Percentiles rank a stretch among this genome's conserved stretches.
These are phyloP conservation scores for Leptinotarsa lineolata DNA, from an alignment of 1,140 invertebrate species.

Conservation along the genomic window DNA sequence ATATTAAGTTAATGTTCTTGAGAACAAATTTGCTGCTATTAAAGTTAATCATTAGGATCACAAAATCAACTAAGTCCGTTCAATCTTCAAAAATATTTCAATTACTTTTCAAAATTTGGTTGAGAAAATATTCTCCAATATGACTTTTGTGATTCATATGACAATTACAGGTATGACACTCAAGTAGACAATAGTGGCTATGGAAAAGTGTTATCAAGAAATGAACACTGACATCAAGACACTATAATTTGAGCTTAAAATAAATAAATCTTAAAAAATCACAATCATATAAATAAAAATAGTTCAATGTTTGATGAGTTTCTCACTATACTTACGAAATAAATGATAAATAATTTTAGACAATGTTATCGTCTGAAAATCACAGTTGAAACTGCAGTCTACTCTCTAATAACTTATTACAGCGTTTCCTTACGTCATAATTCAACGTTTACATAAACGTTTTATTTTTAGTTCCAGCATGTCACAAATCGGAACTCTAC, in stretches of 20 bases:
- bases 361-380: constrained; percentile 23
- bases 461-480: background rate
- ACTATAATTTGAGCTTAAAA: constrained; percentile 36
- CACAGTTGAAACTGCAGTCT: constrained; percentile 27
- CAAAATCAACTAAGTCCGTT: background rate
- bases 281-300: constrained; percentile 33
- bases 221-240: constrained; percentile 23
- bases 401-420: constrained; percentile 23
- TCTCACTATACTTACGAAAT: constrained; percentile 32
- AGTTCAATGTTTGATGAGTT: constrained; percentile 28
- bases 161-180: constrained; percentile 7
- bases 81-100: background rate
- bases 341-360: background rate
- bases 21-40: background rate
- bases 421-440: constrained; percentile 23
- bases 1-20: too few relatives aligned
- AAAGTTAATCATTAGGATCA: background rate
- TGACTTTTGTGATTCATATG: background rate
- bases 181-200: constrained; percentile 7
- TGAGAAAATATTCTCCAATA: background rate
- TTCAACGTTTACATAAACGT: constrained; percentile 16
- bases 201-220: constrained; percentile 19
- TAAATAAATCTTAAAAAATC: constrained; percentile 31
- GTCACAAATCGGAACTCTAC: background rate
- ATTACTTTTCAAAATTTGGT: background rate